Base-by-base conservation (phyloP, 2,888 invertebrate genomes). In the Mactromeris polynyma region DNA sequence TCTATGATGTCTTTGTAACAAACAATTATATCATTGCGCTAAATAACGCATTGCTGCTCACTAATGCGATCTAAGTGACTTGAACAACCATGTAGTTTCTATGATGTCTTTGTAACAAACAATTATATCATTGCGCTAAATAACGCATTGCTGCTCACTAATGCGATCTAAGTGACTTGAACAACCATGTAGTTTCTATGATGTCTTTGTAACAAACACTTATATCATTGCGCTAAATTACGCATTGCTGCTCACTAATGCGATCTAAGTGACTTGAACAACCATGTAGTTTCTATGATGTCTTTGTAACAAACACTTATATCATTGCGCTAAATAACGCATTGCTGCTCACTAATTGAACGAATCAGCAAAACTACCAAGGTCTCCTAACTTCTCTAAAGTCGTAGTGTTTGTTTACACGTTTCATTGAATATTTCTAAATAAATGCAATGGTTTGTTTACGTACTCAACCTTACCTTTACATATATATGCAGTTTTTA, bases 371-470 rank as follows among this genome's bases (percentile, higher is more conserved):
- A 21, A 26, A 11, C 3, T 26, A 26, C 26, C 58, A 64, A 64
- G 26, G n/a, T 26, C n/a, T 64, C n/a, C 6, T 26, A 58, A 2
- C 26, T 64, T 26, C 7, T 64, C 58, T 2, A n/a, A 11, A 26
- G 4, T 54, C 58, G 11, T 26, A 17, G 11, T 64, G n/a, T n/a
- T 64, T 64, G 26, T 7, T 9, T 64, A 26, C 9, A 64, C 9
- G 11, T 46, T 64, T n/a, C 58, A 64, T 64, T 64, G 58, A 64
- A 64, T 64, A 26, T 64, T 21, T 58, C 6, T n/a, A n/a, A 1
- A 58, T 58, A 58, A 51, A 58, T n/a, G n/a, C 58, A 58, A n/a
- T 19, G n/a, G 58, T 58, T 51, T 58, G 58, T 58, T 58, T 58
- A 21, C 58, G 19, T 42, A 9, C 7, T 42, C 42, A 42, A 42